Evolutionary conservation across 2,888 invertebrate species (phyloP).

Genomic region (Lobophora halterata): DNA sequence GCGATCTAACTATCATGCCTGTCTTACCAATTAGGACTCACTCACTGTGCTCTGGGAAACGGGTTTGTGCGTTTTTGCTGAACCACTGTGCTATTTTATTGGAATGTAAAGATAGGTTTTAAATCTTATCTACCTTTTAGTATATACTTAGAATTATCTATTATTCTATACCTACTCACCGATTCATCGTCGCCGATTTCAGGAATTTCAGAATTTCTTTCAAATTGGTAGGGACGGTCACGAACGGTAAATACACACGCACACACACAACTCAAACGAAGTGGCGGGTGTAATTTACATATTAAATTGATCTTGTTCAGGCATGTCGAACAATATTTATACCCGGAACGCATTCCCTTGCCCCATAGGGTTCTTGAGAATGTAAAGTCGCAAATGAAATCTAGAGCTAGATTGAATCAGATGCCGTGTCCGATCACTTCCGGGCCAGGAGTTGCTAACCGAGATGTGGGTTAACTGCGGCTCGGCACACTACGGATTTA

Average conservation of each 20-base stretch:
- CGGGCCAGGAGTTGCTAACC: conserved; percentile 52
- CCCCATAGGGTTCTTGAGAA: no score
- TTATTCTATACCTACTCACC: no score
- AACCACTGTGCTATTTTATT: conserved; percentile 1
- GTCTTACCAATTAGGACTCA: conserved; percentile 12
- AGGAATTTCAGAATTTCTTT: no score
- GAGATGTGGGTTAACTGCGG: conserved; percentile 58
- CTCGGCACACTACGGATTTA: conserved; percentile 38
- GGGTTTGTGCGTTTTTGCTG: conserved; percentile 7
- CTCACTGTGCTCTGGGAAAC: neutral
- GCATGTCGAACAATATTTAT: no score
- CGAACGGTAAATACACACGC: no score
- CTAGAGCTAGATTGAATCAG: conserved; percentile 21
- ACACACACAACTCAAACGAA: no score
- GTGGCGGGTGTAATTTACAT: no score
- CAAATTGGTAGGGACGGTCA: no score
- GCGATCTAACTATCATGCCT: conserved; percentile 8
- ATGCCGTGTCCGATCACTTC: conserved; percentile 41
- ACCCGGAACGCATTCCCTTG: no score
- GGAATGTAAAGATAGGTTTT: neutral
- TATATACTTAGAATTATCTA: no score
- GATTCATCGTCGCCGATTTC: no score
- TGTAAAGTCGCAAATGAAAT: conserved; percentile 19
- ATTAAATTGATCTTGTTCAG: no score
- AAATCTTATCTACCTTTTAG: neutral